Percentiles rank a stretch among this genome's conserved stretches.
Evolutionary conservation across 2,113 vertebrate genomes (phyloP).

Genomic region (Parus major): DNA sequence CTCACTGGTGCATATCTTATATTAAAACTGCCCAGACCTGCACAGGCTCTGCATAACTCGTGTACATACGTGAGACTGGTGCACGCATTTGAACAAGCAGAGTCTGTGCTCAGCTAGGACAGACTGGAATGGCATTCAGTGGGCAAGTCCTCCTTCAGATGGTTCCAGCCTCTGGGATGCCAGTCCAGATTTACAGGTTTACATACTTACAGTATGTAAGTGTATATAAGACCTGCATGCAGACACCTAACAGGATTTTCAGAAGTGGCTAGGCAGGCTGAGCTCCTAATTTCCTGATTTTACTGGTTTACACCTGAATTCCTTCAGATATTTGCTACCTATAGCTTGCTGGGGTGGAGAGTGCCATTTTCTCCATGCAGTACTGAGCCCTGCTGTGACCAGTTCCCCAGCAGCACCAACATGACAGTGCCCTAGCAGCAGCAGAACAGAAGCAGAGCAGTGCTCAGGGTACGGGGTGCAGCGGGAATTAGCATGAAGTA

Average conservation of each 20-base stretch:
- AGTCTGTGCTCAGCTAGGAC: not conserved
- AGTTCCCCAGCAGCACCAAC: not conserved
- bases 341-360: not conserved
- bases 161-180: not conserved
- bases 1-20: not conserved
- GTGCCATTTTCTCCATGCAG: not conserved
- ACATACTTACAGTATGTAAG: not conserved
- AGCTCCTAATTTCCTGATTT: not conserved
- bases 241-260: not conserved
- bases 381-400: not conserved
- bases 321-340: not conserved
- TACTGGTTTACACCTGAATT: not conserved
- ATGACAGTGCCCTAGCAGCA: not conserved
- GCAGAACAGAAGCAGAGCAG: not conserved
- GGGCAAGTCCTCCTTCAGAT: not conserved
- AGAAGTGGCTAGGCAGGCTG: not conserved
- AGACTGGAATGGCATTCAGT: not conserved
- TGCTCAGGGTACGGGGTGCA: not conserved
- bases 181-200: not conserved
- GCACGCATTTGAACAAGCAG: rapidly evolving
- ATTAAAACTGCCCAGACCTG: not conserved
- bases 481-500: not conserved
- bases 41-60: not conserved
- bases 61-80: rapidly evolving
- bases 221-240: not conserved